Evolutionary conservation across 2,888 invertebrate genomes (phyloP).

Genomic region (Philopedon plagiatum): DNA sequence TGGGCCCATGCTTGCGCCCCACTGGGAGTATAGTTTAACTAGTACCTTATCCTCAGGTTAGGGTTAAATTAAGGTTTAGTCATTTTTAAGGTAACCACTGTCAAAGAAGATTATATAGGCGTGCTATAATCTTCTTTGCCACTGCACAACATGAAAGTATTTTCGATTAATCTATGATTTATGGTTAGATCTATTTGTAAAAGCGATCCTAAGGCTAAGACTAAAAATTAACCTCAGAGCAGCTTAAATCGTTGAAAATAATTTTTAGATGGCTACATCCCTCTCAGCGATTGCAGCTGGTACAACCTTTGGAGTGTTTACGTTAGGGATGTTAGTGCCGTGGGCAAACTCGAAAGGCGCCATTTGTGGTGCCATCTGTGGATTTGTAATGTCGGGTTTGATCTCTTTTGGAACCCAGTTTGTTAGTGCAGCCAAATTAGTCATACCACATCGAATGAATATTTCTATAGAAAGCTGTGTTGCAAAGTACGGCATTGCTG

Average conservation of each 20-base stretch:
- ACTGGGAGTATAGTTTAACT: too few species aligned
- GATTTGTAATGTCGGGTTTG: conserved; percentile 75
- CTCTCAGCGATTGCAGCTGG: conserved; percentile 88
- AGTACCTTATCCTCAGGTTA: too few species aligned
- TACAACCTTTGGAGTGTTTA: conserved; percentile 86
- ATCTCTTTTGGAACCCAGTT: conserved; percentile 79
- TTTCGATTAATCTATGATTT: too few species aligned
- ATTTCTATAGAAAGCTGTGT: conserved; percentile 70
- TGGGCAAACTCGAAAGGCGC: conserved; percentile 83
- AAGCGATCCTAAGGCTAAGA: too few species aligned
- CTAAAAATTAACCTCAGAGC: too few species aligned
- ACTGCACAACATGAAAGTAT: too few species aligned
- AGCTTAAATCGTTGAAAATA: not conserved
- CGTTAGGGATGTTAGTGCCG: conserved; percentile 86
- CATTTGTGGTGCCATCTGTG: conserved; percentile 74
- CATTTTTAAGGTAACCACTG: too few species aligned
- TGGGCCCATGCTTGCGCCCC: too few species aligned
- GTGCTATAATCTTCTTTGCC: too few species aligned
- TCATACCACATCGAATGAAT: conserved; percentile 73
- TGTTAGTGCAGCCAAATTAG: conserved; percentile 73
- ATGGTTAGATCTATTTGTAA: too few species aligned
- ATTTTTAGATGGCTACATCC: conserved; percentile 76
- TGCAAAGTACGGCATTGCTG: conserved; percentile 58
- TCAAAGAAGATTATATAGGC: too few species aligned
- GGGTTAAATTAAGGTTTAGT: too few species aligned